phyloP scores from a whole-genome alignment of 2,888 invertebrate genomes.

The Papilio demoleus region DNA sequence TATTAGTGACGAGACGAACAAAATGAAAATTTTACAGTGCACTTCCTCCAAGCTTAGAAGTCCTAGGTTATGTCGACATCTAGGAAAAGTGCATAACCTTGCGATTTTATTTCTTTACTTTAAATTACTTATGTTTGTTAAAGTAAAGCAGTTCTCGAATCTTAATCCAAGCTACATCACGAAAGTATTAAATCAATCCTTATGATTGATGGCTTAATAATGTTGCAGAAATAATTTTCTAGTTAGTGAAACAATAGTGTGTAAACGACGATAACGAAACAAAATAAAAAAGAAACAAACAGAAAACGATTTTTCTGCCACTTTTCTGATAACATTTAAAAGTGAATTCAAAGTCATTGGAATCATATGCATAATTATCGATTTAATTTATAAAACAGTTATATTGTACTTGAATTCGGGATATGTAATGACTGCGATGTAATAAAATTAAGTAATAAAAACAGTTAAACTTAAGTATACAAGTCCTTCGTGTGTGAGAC shows the following conservation, averaged over 20 bases:
- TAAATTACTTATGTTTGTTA: too few species aligned
- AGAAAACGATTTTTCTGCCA: neutral
- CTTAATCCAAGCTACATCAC: too few species aligned
- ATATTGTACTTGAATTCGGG: neutral
- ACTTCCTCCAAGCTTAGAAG: too few species aligned
- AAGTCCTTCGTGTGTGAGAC: neutral
- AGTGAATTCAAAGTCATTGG: slow-evolving; percentile 5
- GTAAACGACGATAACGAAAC: neutral
- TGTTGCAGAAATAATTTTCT: too few species aligned
- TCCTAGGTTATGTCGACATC: too few species aligned
- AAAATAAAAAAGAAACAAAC: neutral
- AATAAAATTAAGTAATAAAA: neutral
- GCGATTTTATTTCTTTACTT: too few species aligned
- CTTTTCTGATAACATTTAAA: neutral
- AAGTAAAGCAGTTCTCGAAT: too few species aligned
- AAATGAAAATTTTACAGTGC: too few species aligned
- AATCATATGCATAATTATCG: slow-evolving; percentile 11
- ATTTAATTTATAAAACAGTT: slow-evolving; percentile 2
- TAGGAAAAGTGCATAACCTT: too few species aligned
- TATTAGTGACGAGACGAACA: too few species aligned
- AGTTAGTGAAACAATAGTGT: too few species aligned
- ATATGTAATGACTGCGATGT: neutral
- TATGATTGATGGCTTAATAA: neutral
- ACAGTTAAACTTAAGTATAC: neutral
- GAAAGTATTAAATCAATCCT: too few species aligned